A percentile compares a stretch with the other conserved stretches of the same genome.
phyloP scores from a whole-genome alignment of 2,797 vertebrate species.

The Pangasius larnaudii region DNA sequence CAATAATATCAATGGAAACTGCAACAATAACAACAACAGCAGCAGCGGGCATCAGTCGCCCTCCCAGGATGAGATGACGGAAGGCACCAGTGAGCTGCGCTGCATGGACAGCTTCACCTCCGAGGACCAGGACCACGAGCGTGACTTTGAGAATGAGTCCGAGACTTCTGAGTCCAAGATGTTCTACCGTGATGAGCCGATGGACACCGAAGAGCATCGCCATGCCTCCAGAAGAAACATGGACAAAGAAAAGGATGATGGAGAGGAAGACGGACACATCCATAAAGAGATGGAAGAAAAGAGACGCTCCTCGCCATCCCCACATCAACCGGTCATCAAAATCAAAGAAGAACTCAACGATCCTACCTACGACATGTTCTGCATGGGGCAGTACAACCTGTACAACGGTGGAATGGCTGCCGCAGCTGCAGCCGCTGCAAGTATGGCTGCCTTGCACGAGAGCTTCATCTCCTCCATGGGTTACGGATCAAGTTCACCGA shows the following conservation, averaged over 20 bases:
- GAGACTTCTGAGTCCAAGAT: slow-evolving; percentile 95
- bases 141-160: slow-evolving; percentile 98
- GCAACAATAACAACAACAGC: slow-evolving; percentile 74
- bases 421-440: slow-evolving; percentile 88
- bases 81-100: slow-evolving; percentile 78
- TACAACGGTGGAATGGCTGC: slow-evolving; percentile 88
- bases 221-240: slow-evolving; percentile 61
- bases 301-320: slow-evolving; percentile 83
- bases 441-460: slow-evolving; percentile 97
- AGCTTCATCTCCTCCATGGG: slow-evolving; percentile 93
- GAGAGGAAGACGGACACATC: slow-evolving; percentile 81
- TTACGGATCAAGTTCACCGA: slow-evolving; percentile 92
- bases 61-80: slow-evolving; percentile 94
- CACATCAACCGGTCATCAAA: slow-evolving; percentile 87
- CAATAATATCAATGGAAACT: slow-evolving; percentile 78
- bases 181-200: slow-evolving; percentile 87
- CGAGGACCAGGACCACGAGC: slow-evolving; percentile 95
- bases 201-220: slow-evolving; percentile 84
- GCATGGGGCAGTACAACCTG: slow-evolving; percentile 97
- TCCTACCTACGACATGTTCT: slow-evolving; percentile 98
- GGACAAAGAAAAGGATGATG: slow-evolving; percentile 71
- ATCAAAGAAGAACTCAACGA: slow-evolving; percentile 97
- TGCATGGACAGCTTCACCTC: slow-evolving; percentile 97
- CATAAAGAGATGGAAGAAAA: slow-evolving; percentile 86
- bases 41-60: slow-evolving; percentile 86